phyloP scores from a whole-genome alignment of 2,888 invertebrate genomes.

The Heliconius erato region DNA sequence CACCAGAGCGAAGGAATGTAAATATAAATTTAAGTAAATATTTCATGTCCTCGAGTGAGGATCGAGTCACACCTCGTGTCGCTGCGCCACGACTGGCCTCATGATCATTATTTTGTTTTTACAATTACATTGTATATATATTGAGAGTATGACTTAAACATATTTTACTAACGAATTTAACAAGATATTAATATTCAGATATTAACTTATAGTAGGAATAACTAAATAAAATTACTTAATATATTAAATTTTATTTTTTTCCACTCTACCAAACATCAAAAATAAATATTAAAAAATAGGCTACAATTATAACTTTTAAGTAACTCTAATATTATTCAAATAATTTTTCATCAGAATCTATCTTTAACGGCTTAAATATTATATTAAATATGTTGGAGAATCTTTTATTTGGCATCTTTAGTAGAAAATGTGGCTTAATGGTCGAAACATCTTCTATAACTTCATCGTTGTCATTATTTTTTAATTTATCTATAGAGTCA shows the following conservation, averaged over 20 bases:
- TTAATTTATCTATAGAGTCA: conserved; percentile 15
- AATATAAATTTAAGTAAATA: no score
- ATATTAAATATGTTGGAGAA: conserved; percentile 57
- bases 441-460: conserved; percentile 38
- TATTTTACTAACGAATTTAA: no score
- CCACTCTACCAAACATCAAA: neutral
- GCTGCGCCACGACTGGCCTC: no score
- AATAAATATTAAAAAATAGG: conserved; percentile 30
- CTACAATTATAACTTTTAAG: conserved; percentile 42
- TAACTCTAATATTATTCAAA: conserved; percentile 55
- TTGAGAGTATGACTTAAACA: no score
- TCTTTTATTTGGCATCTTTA: conserved; percentile 44
- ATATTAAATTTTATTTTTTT: neutral
- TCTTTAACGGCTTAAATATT: conserved; percentile 52
- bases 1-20: no score
- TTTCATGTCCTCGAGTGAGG: no score
- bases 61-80: no score
- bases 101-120: no score
- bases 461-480: conserved; percentile 41
- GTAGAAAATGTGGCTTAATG: conserved; percentile 37
- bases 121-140: no score
- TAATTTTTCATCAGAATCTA: conserved; percentile 52
- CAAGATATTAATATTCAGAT: no score
- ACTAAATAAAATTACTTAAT: neutral
- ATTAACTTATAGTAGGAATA: neutral